These are phyloP conservation scores for Hypsibius dujardini DNA, from an alignment of 1,140 invertebrate species.

Conservation along the genomic window DNA sequence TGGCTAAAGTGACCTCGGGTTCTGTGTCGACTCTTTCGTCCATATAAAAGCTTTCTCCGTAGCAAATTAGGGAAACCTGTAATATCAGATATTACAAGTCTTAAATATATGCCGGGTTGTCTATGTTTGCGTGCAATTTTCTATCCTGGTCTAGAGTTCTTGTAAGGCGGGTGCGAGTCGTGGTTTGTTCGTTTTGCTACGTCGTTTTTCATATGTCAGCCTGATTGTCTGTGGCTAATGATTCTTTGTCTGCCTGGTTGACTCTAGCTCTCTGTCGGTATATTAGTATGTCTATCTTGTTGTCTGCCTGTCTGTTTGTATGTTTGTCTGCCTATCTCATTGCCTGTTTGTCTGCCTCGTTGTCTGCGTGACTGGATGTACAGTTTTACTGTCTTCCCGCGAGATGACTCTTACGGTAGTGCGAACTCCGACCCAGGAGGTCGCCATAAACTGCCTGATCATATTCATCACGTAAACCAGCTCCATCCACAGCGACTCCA, in stretches of 20 bases:
- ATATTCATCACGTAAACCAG: conserved; percentile 21
- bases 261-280: too few relatives aligned
- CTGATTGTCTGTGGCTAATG: too few relatives aligned
- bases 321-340: too few relatives aligned
- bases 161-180: background rate
- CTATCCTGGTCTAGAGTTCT: too few relatives aligned
- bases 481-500: conserved; percentile 22
- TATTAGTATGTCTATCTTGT: too few relatives aligned
- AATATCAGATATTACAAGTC: background rate
- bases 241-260: too few relatives aligned
- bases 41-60: conserved; percentile 23
- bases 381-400: too few relatives aligned
- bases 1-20: conserved; percentile 18
- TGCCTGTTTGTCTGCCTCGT: too few relatives aligned
- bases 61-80: conserved; percentile 19
- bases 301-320: too few relatives aligned
- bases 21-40: conserved; percentile 23
- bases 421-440: conserved; percentile 20
- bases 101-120: background rate
- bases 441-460: conserved; percentile 18
- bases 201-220: too few relatives aligned
- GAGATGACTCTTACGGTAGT: background rate
- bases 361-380: background rate
- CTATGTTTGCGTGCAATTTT: background rate
- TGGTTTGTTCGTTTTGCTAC: background rate